These are phyloP conservation scores for Notodonta dromedarius DNA, from an alignment of 2,888 invertebrate species.

Conservation along the genomic window DNA sequence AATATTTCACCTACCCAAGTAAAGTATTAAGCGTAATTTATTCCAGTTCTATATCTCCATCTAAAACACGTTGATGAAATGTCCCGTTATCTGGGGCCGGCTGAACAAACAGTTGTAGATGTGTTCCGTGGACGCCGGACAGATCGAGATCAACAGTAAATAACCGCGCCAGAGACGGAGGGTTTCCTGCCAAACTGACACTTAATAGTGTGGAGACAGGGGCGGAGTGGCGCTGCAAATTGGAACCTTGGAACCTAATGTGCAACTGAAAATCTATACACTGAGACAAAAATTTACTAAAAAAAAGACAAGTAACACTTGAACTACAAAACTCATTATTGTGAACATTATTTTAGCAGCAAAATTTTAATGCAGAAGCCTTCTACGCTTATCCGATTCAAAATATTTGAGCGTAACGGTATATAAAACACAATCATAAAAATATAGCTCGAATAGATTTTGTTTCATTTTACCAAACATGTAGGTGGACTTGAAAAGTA, in stretches of 20 bases:
- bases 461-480: no score
- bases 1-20: background rate
- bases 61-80: slow-evolving; percentile 2
- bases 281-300: no score
- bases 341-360: no score
- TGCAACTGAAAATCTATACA: background rate
- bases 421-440: no score
- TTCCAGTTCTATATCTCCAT: background rate
- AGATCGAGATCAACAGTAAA: slow-evolving; percentile 78
- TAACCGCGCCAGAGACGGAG: slow-evolving; percentile 72
- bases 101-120: slow-evolving; percentile 12
- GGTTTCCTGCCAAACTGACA: slow-evolving; percentile 74
- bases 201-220: slow-evolving; percentile 56
- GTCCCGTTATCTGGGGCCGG: slow-evolving; percentile 8
- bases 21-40: background rate
- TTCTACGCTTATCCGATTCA: no score
- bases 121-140: slow-evolving; percentile 30
- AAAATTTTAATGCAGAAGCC: no score
- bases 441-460: no score
- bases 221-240: slow-evolving; percentile 17
- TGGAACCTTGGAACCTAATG: background rate
- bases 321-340: no score
- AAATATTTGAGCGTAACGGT: no score
- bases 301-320: no score
- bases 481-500: no score